Base-by-base conservation (phyloP, 2,888 invertebrate genomes). In the Desoria tigrina region DNA sequence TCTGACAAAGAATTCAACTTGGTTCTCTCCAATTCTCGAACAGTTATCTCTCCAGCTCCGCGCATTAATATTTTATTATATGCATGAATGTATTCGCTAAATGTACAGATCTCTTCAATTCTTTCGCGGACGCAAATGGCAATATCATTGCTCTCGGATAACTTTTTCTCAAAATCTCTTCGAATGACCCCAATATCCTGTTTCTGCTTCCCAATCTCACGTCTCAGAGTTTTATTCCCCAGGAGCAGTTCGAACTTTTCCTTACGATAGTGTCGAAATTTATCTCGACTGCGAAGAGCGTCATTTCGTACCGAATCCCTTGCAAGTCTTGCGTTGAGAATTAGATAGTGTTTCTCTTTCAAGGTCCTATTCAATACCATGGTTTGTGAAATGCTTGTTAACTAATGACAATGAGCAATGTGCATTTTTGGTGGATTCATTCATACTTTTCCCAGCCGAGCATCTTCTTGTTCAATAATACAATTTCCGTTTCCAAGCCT, bases 21-120 rank as follows among this genome's bases (percentile, higher is more conserved):
- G 4, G 55, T 62, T 49, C 61, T 67, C 57, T 75, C 75, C 56
- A 73, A 57, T 51, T 73, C 72, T 6, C 75, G 61, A 23, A 72
- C 56, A 2, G 64, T 66, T 14, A 75, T 61, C 28, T 69, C 74
- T 11, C 63, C 58, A 1, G 69, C 56, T 18, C 75, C 75, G 11
- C 63, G 62, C 28, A 71, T 14, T 9, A 75, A 50, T 23, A 75
- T 73, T 49, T 69, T 63, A 1, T 66, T 60, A 45, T 70, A 74
- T n/a, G 70, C 63, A 37, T 68, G 70, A 18, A 72, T 73, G 26
- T 67, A 69, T 37, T 73, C 75, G 14, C 60, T 69, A 59, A 74
- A 69, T 1, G 71, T 73, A 42, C 72, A 74, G 24, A 74, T 67
- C 61, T 75, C 75, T 28, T 74, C 74, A 39, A 69, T 70, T 28